Base-by-base conservation (phyloP, 2,797 vertebrate species). In the Pangasius djambal region DNA sequence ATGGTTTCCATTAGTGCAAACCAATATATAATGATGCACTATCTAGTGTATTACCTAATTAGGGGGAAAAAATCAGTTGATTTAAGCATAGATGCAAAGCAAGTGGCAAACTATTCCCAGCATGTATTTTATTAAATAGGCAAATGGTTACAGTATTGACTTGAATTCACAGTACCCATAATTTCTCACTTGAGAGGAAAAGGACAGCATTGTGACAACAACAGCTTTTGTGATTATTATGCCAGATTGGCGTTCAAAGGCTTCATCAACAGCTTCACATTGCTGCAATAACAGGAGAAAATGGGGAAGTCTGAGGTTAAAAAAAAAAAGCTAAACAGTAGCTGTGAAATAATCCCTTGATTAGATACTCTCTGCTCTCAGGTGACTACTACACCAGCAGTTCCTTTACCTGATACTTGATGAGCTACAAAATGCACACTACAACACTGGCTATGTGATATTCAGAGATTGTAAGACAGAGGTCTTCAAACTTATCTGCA, bases 181-280 rank as follows among this genome's bases (percentile, higher is more conserved):
- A 57, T 70, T 70, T 70, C 48, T 12, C 48, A 85, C n/a, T 52
- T 34, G 44, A 18, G 44, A 65, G 63, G 22, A 57, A 72, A 55
- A 25, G 84, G n/a, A 37, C 31, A 72, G 20, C 31, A 52, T 74
- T 74, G 84, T 86, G 69, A 86, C 67, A 74, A 15, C 65, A 55
- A 55, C 28, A 40, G 48, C 67, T 85, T 85, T 72, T 57, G n/a
- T 72, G 84, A 85, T 86, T 28, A 72, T 86, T 72, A 37, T 57
- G 44, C 67, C 34, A 86, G 57, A 57, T 57, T 57, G 84, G n/a
- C 28, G 22, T 84, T 84, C 8, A 50, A 48, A 22, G 10, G 0
- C n/a, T 55, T 72, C 31, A 70, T 55, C 28, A 85, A 52, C 40
- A 50, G 61, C 57, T 25, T 65, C 8, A 52, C 18, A 22, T 57